Evolutionary conservation across 2,888 invertebrate genomes (phyloP).

Genomic region (Myopa testacea): DNA sequence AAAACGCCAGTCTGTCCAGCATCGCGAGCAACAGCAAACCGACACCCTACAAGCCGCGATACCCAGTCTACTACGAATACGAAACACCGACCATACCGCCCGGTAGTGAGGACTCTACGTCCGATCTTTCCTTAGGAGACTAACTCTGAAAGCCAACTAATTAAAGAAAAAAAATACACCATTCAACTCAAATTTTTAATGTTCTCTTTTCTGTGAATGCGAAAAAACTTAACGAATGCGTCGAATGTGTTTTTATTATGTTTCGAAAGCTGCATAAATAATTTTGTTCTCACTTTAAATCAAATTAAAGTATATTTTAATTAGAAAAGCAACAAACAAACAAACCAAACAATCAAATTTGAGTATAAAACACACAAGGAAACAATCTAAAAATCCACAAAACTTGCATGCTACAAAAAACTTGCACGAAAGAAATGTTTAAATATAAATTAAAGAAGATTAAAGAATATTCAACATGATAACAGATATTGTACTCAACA

Average conservation of each 20-base stretch:
- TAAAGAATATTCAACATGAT: neutral
- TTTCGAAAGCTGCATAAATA: neutral
- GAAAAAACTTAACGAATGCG: constrained; percentile 19
- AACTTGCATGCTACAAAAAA: constrained; percentile 39
- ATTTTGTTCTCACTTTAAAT: neutral
- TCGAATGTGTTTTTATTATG: constrained; percentile 28
- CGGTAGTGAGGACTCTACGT: constrained; percentile 67
- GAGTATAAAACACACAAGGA: neutral
- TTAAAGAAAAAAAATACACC: neutral
- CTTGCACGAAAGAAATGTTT: neutral
- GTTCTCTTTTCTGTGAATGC: constrained; percentile 24
- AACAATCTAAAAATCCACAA: constrained; percentile 20
- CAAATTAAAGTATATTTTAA: neutral
- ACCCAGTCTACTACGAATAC: constrained; percentile 67
- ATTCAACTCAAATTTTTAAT: neutral
- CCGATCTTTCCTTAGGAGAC: constrained; percentile 46
- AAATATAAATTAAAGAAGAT: neutral
- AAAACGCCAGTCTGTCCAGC: constrained; percentile 65
- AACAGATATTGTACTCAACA: neutral
- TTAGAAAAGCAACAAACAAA: neutral
- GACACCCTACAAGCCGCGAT: constrained; percentile 66
- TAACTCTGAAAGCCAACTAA: neutral
- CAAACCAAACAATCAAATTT: neutral
- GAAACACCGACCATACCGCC: constrained; percentile 68
- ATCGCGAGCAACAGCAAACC: constrained; percentile 58